Evolutionary conservation across 2,888 invertebrate genomes (phyloP).

Genomic region (Nasonovia ribisnigri): DNA sequence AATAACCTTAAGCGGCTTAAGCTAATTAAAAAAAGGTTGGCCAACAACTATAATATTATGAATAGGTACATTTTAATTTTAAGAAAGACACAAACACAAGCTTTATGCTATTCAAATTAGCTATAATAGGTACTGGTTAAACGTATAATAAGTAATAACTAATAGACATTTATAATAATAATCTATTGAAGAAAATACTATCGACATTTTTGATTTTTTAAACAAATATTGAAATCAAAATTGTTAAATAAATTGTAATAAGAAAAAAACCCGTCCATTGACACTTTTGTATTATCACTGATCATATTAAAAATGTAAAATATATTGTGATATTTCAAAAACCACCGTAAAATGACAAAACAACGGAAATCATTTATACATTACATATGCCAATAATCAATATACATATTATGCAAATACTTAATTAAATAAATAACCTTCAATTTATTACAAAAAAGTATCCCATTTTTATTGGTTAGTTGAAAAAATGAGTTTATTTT

Average conservation of each 20-base stretch:
- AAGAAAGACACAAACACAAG: neutral
- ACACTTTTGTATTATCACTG: neutral
- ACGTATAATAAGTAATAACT: neutral
- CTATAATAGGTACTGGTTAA: neutral
- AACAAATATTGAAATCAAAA: neutral
- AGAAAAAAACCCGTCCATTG: neutral
- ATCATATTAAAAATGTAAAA: neutral
- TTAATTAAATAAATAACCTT: neutral
- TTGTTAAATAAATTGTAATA: neutral
- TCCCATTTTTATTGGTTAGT: neutral
- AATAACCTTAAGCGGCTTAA: neutral
- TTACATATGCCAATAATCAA: neutral
- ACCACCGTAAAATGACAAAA: neutral
- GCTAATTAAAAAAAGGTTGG: neutral
- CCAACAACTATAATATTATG: neutral
- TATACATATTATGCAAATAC: neutral
- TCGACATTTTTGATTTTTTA: neutral
- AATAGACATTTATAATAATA: neutral
- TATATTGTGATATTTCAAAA: neutral
- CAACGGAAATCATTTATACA: neutral
- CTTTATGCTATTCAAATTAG: neutral
- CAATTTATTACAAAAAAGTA: neutral
- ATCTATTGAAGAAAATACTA: neutral
- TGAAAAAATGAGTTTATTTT: neutral
- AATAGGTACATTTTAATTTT: neutral